Percentiles rank a stretch among this genome's conserved stretches.
Conservation (phyloP, 23 tunicate genomes). For the Botrylloides violaceus region DNA sequence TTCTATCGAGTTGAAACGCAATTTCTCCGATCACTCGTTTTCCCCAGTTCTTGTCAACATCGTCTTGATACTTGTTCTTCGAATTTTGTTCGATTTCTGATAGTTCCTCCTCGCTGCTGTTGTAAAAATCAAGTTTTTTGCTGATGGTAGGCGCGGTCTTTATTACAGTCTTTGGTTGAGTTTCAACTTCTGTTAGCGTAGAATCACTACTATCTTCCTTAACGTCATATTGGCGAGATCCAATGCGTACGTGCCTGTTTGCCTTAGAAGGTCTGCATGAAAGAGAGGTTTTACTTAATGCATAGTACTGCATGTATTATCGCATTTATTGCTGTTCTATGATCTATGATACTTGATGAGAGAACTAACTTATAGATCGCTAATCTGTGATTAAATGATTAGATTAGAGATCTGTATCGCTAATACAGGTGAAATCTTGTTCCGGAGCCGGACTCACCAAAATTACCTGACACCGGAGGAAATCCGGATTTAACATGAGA, state of each 20-base stretch:
- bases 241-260: not conserved
- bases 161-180: not conserved
- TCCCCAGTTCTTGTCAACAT: not conserved
- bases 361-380: too few relatives aligned
- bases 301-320: too few relatives aligned
- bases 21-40: conserved; percentile 69
- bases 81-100: not conserved
- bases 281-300: too few relatives aligned
- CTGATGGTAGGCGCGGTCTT: not conserved
- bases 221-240: not conserved
- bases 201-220: not conserved
- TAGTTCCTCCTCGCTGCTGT: conserved; percentile 21
- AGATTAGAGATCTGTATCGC: too few relatives aligned
- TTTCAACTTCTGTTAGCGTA: not conserved
- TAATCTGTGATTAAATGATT: too few relatives aligned
- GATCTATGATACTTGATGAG: too few relatives aligned
- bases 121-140: conserved; percentile 13
- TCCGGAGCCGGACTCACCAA: too few relatives aligned
- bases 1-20: conserved; percentile 64
- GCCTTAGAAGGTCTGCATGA: not conserved
- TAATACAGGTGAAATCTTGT: too few relatives aligned
- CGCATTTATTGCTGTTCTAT: too few relatives aligned
- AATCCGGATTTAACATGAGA: too few relatives aligned
- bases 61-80: not conserved
- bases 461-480: too few relatives aligned